These are phyloP conservation scores for Martes martes DNA, from an alignment of 2,113 vertebrate species.

Conservation along the genomic window DNA sequence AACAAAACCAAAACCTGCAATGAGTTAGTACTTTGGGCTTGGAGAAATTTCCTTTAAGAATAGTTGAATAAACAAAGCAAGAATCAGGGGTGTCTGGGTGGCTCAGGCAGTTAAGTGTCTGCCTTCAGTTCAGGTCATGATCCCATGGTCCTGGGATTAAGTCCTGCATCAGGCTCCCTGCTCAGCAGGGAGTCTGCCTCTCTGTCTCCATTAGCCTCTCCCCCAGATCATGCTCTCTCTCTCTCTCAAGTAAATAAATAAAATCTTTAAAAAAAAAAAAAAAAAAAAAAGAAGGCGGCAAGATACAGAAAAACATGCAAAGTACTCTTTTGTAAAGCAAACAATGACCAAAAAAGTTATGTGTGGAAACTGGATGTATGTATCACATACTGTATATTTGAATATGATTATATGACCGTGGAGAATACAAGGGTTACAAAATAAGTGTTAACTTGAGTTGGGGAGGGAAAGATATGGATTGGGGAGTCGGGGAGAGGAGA, in stretches of 20 bases:
- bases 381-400: neutral
- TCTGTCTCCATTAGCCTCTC: neutral
- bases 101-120: neutral
- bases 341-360: neutral
- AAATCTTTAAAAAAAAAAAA: too few species aligned
- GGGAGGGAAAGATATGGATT: neutral
- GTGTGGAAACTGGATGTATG: neutral
- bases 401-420: neutral
- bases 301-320: constrained; percentile 7
- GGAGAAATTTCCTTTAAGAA: constrained; percentile 22
- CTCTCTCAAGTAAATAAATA: neutral
- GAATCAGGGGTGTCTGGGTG: neutral
- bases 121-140: neutral
- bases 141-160: neutral
- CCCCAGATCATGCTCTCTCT: neutral
- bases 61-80: constrained; percentile 2
- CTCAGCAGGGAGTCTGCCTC: neutral
- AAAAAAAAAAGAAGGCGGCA: neutral
- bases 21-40: neutral
- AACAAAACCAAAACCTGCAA: neutral
- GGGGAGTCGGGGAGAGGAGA: neutral
- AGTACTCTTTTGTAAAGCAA: constrained; percentile 13
- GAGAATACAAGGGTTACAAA: neutral
- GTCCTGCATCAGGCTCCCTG: neutral
- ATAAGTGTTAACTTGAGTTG: neutral